Evolutionary conservation across 2,113 vertebrate species (phyloP), one percentile per base, ranked within the genome.

Genomic region (Rhinopomastus cyanomelas): DNA sequence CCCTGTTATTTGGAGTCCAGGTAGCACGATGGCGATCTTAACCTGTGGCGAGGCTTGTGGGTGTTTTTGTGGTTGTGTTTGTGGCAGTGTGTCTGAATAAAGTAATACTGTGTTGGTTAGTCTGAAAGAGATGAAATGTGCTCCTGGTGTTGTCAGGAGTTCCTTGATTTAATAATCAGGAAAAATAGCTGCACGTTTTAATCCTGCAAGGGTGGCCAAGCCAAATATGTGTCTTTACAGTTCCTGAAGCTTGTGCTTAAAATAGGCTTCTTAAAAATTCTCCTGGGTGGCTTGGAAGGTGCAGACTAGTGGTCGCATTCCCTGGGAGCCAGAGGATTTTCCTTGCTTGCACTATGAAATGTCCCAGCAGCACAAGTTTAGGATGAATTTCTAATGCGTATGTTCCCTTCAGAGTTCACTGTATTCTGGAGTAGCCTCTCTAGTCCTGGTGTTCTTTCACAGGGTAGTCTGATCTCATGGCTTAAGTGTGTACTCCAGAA

Each of bases 261-360:
- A 95, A 87, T 57, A 86, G 90, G 27, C 44, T 86, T 19, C 80
- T 86, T 90, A 72, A 86, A 68, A 72, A 15, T 88, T 57, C 62
- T 59, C 12, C 8, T 52, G 34, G 11, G 22, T 82, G 12, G 20
- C 42, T 89, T 87, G 67, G 46, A 62, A 78, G 66, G 48, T 80
- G 77, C n/a, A 37, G 36, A 36, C 22, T 39, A 44, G 53, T 67
- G 61, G 49, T 39, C 0, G 1, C 36, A 88, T 87, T 83, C 25
- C 22, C 19, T 44, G 7, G 8, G 52, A 78, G 53, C n/a, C 27
- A 39, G 53, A 71, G 62, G 34, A 48, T 61, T 67, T 81, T 46
- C 30, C 29, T 77, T 69, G 37, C 9, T 32, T 69, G 51, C 2
- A 1, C 30, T 36, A 20, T 59, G 81, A 66, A 37, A 18, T 2